Evolutionary conservation across 2,888 invertebrate genomes (phyloP).

Genomic region (Eurytoma californica): DNA sequence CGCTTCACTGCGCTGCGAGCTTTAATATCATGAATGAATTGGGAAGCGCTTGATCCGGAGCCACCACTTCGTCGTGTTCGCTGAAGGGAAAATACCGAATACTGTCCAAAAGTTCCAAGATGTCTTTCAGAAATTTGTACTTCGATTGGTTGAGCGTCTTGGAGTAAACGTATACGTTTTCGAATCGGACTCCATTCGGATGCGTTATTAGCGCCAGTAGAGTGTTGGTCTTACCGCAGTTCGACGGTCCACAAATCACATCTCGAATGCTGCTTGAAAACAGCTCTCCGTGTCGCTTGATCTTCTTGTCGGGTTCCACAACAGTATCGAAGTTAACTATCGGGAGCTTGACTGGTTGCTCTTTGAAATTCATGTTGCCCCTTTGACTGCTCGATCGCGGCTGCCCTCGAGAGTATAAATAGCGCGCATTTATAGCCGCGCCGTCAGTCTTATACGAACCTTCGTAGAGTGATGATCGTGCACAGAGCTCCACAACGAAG

Average conservation of each 20-base stretch:
- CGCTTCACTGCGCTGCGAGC: too few relatives aligned
- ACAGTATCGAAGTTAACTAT: too few relatives aligned
- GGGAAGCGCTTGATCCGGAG: constrained; percentile 58
- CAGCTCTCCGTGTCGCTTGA: constrained; percentile 49
- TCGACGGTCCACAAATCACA: constrained; percentile 62
- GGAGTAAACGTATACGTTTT: too few relatives aligned
- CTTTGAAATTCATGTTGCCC: too few relatives aligned
- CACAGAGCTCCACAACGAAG: neutral
- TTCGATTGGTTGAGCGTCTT: too few relatives aligned
- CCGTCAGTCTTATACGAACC: neutral
- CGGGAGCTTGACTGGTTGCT: too few relatives aligned
- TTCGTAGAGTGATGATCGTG: constrained; percentile 16
- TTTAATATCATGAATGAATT: constrained; percentile 69
- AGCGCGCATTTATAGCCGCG: neutral
- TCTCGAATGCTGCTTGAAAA: constrained; percentile 56
- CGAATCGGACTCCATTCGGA: constrained; percentile 56
- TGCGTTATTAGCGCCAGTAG: constrained; percentile 55
- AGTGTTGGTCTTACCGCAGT: constrained; percentile 59
- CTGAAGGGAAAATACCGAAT: constrained; percentile 60
- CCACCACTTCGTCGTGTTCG: constrained; percentile 57
- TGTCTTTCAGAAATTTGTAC: constrained; percentile 58
- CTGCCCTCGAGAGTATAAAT: neutral
- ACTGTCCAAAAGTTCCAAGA: constrained; percentile 58
- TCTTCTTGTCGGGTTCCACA: neutral
- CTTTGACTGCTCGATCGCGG: neutral